Evolutionary conservation across 2,113 vertebrate genomes (phyloP), one percentile per base, ranked within the genome.

Genomic region (Sapajus apella): DNA sequence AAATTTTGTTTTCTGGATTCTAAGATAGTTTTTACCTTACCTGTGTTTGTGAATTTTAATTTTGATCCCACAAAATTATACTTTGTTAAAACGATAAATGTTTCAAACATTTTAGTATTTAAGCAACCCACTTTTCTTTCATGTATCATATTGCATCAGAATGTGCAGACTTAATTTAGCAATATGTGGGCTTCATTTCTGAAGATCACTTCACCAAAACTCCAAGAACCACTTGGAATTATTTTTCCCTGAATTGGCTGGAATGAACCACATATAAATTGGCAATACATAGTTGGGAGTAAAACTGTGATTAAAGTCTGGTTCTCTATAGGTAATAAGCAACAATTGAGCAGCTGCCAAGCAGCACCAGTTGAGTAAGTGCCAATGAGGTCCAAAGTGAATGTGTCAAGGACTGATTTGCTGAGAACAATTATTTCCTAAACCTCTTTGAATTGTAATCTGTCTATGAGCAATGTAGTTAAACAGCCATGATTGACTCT

Each of bases 401-500:
- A 88, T 91, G 73, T 92, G 61, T 95, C 40, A 88, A 91, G 66
- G 47, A 61, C 72, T 96, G 52, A 16, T 58, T 16, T 72, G 83
- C 50, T 17, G 3, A 81, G 87, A 89, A 89, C 37, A 91, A 66
- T 89, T 83, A 80, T 40, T 86, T 47, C 40, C 89, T 81, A 47
- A 94, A 47, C 96, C 9, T 1, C 30, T 95, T 86, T 92, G 72
- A 94, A 82, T 73, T 45, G 32, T 47, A 85, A 3, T 85, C 88
- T 66, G 27, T 68, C n/a, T 81, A 47, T 87, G 56, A 73, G 58
- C 30, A 55, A n/a, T 47, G 72, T 70, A 96, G 95, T 96, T 97
- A 96, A 95, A 75, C 8, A 82, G 40, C 47, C 6, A 9, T 93
- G 50, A 73, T 32, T 89, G 47, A 47, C 88, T 93, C 12, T 76